These are phyloP conservation scores for Catocala fraxini DNA, from an alignment of 2,888 invertebrate species.

Conservation along the genomic window DNA sequence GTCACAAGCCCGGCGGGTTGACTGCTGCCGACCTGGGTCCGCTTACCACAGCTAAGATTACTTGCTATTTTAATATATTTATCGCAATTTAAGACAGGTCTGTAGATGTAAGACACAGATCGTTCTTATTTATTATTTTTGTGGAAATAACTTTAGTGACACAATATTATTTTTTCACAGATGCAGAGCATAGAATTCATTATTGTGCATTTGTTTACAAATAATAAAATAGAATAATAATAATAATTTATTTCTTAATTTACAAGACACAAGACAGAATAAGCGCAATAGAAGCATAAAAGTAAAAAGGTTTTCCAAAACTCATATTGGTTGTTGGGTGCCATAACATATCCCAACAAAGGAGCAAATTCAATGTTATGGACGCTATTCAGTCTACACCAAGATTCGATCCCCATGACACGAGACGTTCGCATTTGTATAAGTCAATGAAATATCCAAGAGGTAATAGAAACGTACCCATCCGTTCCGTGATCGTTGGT, in stretches of 20 bases:
- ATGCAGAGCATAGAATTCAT: no score
- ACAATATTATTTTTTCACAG: neutral
- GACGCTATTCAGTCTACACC: slow-evolving; percentile 46
- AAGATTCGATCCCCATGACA: slow-evolving; percentile 56
- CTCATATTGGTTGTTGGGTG: neutral
- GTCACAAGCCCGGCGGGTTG: slow-evolving; percentile 47
- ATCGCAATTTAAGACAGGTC: slow-evolving; percentile 19
- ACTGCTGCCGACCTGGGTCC: slow-evolving; percentile 49
- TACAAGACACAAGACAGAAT: neutral
- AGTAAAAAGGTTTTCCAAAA: slow-evolving; percentile 1
- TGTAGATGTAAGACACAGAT: slow-evolving; percentile 8
- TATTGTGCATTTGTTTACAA: no score
- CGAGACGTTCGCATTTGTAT: slow-evolving; percentile 66
- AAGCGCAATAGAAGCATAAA: neutral
- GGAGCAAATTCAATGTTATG: slow-evolving; percentile 44
- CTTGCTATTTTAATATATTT: slow-evolving; percentile 44
- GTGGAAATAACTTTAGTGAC: neutral
- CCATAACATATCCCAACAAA: slow-evolving; percentile 35
- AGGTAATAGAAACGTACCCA: slow-evolving; percentile 69
- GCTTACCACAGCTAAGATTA: slow-evolving; percentile 52
- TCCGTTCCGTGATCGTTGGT: slow-evolving; percentile 59
- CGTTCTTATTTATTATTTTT: slow-evolving; percentile 1
- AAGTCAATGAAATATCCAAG: slow-evolving; percentile 72
- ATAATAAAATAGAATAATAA: neutral
- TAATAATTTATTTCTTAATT: no score